These are phyloP conservation scores for Hypotaenidia philippensis DNA, from an alignment of 2,797 vertebrate species.

Conservation along the genomic window DNA sequence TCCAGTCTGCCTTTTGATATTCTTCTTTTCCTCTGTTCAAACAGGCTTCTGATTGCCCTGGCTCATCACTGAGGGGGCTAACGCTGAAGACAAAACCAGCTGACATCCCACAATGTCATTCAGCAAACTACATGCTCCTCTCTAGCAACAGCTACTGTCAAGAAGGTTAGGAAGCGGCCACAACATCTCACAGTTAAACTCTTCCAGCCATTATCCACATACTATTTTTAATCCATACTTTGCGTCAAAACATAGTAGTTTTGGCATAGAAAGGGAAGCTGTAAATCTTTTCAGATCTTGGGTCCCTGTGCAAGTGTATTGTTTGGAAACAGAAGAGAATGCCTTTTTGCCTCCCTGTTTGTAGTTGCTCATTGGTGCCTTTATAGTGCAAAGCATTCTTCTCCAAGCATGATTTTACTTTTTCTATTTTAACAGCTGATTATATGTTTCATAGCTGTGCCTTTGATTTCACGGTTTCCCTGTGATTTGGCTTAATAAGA, in stretches of 20 bases:
- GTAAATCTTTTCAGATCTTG: background rate
- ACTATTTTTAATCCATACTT: slow-evolving; percentile 61
- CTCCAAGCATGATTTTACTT: background rate
- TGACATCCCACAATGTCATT: slow-evolving; percentile 6
- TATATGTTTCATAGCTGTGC: background rate
- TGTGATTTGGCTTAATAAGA: slow-evolving; percentile 14
- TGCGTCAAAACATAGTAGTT: slow-evolving; percentile 2
- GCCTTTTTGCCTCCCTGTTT: background rate
- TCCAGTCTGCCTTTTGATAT: slow-evolving; percentile 72
- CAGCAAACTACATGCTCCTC: background rate
- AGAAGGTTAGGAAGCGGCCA: slow-evolving; percentile 23
- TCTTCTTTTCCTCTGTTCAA: slow-evolving; percentile 72
- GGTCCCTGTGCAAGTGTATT: background rate
- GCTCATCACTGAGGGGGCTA: slow-evolving; percentile 45
- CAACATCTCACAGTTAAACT: slow-evolving; percentile 31
- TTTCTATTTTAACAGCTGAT: slow-evolving; percentile 18
- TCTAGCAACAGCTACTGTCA: background rate
- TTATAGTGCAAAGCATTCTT: background rate
- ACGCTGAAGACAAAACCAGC: background rate
- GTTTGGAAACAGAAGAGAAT: slow-evolving; percentile 11
- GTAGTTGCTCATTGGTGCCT: background rate
- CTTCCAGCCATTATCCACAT: background rate
- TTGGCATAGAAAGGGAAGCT: slow-evolving; percentile 3
- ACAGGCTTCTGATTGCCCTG: slow-evolving; percentile 41
- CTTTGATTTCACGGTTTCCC: slow-evolving; percentile 3